Evolutionary conservation across 2,797 vertebrate genomes (phyloP), one percentile per base, ranked within the genome.

Genomic region (Esox lucius): DNA sequence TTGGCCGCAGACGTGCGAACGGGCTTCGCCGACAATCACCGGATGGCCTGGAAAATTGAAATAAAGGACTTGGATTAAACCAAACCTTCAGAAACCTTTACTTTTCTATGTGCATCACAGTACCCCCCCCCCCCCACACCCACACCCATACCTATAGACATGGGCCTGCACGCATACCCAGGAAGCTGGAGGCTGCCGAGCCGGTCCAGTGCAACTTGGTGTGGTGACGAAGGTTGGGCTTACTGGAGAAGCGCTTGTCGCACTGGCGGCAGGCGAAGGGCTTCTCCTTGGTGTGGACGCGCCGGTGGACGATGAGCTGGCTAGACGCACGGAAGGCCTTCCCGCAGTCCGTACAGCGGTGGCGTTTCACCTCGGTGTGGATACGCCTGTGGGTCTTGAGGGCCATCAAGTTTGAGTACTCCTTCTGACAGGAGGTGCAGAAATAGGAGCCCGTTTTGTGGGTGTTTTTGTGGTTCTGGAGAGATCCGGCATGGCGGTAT

Each of bases 391-490:
- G 96, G 88, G 96, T 96, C 87, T 96, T 96, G 15, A 96, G 94
- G 28, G 95, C 95, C 85, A 96, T 95, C 31, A 95, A 90, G 87
- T 95, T 94, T 76, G 92, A 90, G 83, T 94, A 95, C 84, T 94
- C 91, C 75, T 95, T 95, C 87, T 94, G 92, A 76, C 94, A 94
- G 66, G 92, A 89, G 83, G 84, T 91, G 88, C 96, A 97, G 79
- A 95, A 95, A 78, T 95, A 97, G 46, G 94, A 90, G 35, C 96
- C 97, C 0, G 94, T 96, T 86, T 96, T 95, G 89, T 97, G 97
- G 75, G 94, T 97, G 92, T 96, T 96, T 74, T 95, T 96, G 90
- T 98, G 97, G 88, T 97, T 97, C 77, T 96, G 94, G 73, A 98
- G 92, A 33, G 96, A 97, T 89, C 97, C 96, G 0, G 96, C 96